Base-by-base conservation (phyloP, 2,797 vertebrate species). In the Darevskia nairensis region DNA sequence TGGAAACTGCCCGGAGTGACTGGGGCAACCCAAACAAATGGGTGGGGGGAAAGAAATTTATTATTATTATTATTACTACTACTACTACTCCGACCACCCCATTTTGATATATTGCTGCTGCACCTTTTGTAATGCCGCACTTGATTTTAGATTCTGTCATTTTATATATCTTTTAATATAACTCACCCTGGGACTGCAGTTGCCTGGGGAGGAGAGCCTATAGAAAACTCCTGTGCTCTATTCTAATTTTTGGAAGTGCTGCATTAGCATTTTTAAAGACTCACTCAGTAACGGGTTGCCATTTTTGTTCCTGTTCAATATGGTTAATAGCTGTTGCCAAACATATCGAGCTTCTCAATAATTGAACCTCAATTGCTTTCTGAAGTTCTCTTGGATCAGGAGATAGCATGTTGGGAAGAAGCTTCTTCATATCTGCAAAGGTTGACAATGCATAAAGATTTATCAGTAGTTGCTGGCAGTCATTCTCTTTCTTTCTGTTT, bases 371-470 rank as follows among this genome's bases (percentile, higher is more conserved):
- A 71, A 99, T 98, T 90, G 98, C 98, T 95, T 99, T 98, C 96
- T 99, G 98, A 92, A 99, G 98, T 95, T 99, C 99, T 13, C 97
- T 97, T 5, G 99, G 98, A 96, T 99, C 98, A 81, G 99, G 99
- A 95, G 98, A 99, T 89, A 98, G 93, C 95, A 99, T 97, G 86
- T 97, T 98, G 71, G 99, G 98, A 91, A 99, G 98, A 9, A 99
- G 97, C 87, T 98, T 98, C 96, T 99, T 99, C 95, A 99, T 97
- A 93, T 99, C 99, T 99, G 93, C 3, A 82, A 44, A 90, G 78
- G 90, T 81, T 61, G 93, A 89, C 25, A 25, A 93, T 89, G 91
- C 6, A 93, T 86, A 85, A 92, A 46, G 90, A 90, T 10, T 93
- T n/a, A 88, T 85, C 76, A 94, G 91, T 0, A 46, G 84, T 80